Evolutionary conservation across 2,113 vertebrate genomes (phyloP), one percentile per base, ranked within the genome.

Genomic region (Antechinus flavipes): DNA sequence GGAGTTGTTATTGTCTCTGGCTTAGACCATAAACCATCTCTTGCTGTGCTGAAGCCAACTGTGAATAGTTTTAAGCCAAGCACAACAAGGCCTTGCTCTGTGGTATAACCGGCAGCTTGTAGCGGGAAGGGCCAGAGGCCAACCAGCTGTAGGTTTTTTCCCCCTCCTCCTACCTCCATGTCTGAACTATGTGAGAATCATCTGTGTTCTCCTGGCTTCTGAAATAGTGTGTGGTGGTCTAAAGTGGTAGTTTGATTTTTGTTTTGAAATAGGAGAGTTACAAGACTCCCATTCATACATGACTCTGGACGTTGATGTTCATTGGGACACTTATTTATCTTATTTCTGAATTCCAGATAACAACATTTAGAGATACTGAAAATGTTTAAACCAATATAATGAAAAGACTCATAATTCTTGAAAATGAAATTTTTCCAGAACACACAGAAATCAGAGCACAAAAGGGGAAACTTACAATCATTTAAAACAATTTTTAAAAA

Each of bases 101-200:
- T 61, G 35, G 54, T 55, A 12, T 46, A 76, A 53, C 23, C 8
- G 68, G 46, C 25, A 24, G 92, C 90, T 90, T 90, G 49, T 93
- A 30, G 92, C 0, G 53, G 55, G 55, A 16, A 58, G 96, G 42
- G 47, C 49, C 54, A 35, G 9, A 93, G 50, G 91, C 25, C 76
- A 68, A 24, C 42, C 56, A 30, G 11, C 54, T 27, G n/a, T 94
- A 42, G 58, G n/a, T 92, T 54, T 52, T 8, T 47, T 46, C 6
- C 46, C 52, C 23, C 97, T 23, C 2, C 84, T 58, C 47, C 6
- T 46, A 35, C 23, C 97, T 23, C 2, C 90, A 55, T 54, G 46
- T 49, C 61, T 91, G 92, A 93, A 89, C 84, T 92, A 0, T 92
- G 47, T 54, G 30, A 95, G 94, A 97, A 89, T 96, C 96, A 92